Evolutionary conservation across 2,888 invertebrate species (phyloP).

Genomic region (Polia nebulosa): DNA sequence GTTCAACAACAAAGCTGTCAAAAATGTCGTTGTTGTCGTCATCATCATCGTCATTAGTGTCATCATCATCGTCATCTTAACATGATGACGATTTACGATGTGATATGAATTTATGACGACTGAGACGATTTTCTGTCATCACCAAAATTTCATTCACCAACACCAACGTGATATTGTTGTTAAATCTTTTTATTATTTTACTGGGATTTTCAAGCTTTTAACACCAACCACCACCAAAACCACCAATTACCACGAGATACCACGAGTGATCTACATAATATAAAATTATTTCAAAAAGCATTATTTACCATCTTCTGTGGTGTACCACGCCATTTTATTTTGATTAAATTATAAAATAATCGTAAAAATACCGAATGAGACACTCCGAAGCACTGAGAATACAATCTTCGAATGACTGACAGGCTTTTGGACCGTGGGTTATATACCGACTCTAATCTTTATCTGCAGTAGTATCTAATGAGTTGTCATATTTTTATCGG

Average conservation of each 20-base stretch:
- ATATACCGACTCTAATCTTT: constrained; percentile 7
- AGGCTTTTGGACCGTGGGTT: neutral
- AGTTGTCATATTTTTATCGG: constrained; percentile 1
- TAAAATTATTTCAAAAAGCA: too few species aligned
- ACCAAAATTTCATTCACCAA: too few species aligned
- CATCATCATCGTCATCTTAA: neutral
- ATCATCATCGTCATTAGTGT: neutral
- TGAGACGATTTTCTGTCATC: neutral
- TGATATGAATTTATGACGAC: too few species aligned
- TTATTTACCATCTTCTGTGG: constrained; percentile 18
- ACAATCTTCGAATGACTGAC: neutral
- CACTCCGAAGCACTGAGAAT: neutral
- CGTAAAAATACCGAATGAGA: neutral
- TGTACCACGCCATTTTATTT: constrained; percentile 17
- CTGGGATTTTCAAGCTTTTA: too few species aligned
- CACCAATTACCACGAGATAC: too few species aligned
- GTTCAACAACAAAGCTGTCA: too few species aligned
- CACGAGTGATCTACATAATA: too few species aligned
- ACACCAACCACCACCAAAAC: neutral
- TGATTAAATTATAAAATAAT: neutral
- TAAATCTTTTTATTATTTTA: too few species aligned
- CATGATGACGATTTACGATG: too few species aligned
- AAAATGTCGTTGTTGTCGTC: too few species aligned
- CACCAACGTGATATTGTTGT: too few species aligned
- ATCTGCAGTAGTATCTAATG: neutral